phyloP scores from a whole-genome alignment of 2,797 vertebrate genomes.

The Pseudocheirus occidentalis region DNA sequence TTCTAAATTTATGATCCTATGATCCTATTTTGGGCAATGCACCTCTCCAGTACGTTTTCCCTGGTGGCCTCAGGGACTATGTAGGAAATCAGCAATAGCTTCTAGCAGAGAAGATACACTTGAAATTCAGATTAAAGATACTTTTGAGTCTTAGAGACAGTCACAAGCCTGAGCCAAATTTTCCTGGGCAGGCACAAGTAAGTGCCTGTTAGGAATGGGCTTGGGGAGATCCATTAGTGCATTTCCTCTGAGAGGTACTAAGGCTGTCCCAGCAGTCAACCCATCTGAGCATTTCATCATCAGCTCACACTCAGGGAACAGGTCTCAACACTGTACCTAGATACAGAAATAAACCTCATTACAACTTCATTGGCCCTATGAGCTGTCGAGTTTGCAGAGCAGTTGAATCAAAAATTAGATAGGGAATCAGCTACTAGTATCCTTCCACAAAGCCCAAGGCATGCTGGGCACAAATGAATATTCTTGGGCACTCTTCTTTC shows the following conservation, averaged over 20 bases:
- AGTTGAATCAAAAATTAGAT: neutral
- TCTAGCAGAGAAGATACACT: neutral
- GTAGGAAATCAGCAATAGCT: neutral
- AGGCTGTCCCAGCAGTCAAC: neutral
- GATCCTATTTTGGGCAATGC: neutral
- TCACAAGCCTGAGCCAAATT: neutral
- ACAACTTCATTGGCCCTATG: neutral
- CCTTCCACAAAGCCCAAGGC: neutral
- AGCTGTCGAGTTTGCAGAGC: neutral
- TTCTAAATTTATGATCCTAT: neutral
- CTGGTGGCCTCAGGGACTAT: neutral
- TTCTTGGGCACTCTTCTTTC: neutral
- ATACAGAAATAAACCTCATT: neutral
- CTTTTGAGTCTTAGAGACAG: neutral
- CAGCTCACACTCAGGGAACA: neutral
- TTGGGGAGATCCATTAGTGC: neutral
- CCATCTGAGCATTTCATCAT: neutral
- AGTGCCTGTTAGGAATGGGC: neutral
- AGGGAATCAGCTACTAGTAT: neutral
- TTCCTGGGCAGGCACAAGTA: neutral
- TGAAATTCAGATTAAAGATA: neutral
- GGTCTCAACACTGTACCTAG: neutral
- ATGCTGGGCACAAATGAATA: neutral
- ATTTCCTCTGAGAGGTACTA: neutral
- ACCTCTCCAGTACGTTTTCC: neutral